phyloP scores from a whole-genome alignment of 2,797 vertebrate species.

The Triplophysa yarkandensis region DNA sequence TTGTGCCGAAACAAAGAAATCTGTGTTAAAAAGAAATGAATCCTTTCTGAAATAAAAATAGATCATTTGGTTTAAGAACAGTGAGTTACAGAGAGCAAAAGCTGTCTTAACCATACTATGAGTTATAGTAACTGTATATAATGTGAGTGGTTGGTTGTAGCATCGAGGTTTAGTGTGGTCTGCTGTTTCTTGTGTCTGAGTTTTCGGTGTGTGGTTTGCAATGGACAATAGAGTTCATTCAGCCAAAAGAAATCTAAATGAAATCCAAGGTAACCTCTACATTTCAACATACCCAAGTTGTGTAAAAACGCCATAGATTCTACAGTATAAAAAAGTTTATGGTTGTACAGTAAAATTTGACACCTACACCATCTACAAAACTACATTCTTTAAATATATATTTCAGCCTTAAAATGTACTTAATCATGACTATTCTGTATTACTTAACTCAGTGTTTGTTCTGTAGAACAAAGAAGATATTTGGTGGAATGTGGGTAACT shows the following conservation, averaged over 20 bases:
- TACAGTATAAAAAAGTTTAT: not conserved
- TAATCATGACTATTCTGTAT: no score
- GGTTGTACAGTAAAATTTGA: not conserved
- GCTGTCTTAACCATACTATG: constrained; percentile 6
- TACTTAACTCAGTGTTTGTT: no score
- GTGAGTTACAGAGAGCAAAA: constrained; percentile 10
- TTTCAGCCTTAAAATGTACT: no score
- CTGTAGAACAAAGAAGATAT: no score
- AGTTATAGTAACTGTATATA: constrained; percentile 3
- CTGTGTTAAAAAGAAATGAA: constrained; percentile 20
- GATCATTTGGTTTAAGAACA: constrained; percentile 30
- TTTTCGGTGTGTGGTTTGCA: not conserved
- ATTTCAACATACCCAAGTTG: not conserved
- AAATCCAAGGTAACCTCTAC: not conserved
- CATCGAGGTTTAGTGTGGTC: not conserved
- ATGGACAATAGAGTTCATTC: not conserved
- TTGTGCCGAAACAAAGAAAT: constrained; percentile 18
- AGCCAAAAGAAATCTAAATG: not conserved
- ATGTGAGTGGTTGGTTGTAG: not conserved
- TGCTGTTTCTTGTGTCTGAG: not conserved
- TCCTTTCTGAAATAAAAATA: constrained; percentile 25
- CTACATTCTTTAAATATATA: no score
- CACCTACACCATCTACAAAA: no score
- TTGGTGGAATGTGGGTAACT: no score
- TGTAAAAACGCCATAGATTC: no score